Conservation (phyloP, 2,888 invertebrate species). For the Pocota personata region DNA sequence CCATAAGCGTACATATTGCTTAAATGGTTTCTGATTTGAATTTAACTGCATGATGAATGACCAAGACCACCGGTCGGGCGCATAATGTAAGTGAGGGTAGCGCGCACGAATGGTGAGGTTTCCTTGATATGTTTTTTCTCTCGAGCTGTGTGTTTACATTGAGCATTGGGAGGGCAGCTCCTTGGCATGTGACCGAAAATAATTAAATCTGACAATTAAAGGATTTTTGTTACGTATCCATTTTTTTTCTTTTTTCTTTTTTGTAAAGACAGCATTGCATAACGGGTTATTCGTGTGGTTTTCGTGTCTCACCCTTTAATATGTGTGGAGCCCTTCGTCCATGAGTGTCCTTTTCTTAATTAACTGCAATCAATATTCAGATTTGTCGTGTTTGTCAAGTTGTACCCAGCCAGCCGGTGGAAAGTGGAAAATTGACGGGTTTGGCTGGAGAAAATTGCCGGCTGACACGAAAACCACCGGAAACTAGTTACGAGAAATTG, state of each 20-base stretch:
- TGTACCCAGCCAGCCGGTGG: constrained; percentile 50
- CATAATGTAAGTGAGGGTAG: constrained; percentile 37
- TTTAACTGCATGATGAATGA: constrained; percentile 77
- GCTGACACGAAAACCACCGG: constrained; percentile 73
- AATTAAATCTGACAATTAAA: constrained; percentile 73
- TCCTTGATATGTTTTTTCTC: constrained; percentile 40
- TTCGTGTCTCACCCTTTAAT: constrained; percentile 45
- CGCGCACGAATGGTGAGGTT: constrained; percentile 46
- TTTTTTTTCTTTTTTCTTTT: constrained; percentile 15
- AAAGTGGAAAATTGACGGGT: constrained; percentile 73
- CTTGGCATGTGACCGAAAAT: constrained; percentile 70
- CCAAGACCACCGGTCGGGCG: constrained; percentile 60
- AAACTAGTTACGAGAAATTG: constrained; percentile 75
- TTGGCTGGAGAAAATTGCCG: constrained; percentile 61
- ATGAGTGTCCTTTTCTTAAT: constrained; percentile 73
- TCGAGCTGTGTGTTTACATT: constrained; percentile 45
- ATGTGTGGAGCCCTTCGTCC: constrained; percentile 24
- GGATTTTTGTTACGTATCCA: constrained; percentile 46
- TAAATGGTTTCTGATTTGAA: constrained; percentile 77
- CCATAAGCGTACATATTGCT: constrained; percentile 73
- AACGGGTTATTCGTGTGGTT: constrained; percentile 56
- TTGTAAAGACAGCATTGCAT: constrained; percentile 25
- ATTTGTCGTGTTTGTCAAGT: constrained; percentile 74
- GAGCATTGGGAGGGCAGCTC: constrained; percentile 8
- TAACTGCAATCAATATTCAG: constrained; percentile 75